Evolutionary conservation across 2,797 vertebrate species (phyloP).

Genomic region (Tenualosa thibaudeaui): DNA sequence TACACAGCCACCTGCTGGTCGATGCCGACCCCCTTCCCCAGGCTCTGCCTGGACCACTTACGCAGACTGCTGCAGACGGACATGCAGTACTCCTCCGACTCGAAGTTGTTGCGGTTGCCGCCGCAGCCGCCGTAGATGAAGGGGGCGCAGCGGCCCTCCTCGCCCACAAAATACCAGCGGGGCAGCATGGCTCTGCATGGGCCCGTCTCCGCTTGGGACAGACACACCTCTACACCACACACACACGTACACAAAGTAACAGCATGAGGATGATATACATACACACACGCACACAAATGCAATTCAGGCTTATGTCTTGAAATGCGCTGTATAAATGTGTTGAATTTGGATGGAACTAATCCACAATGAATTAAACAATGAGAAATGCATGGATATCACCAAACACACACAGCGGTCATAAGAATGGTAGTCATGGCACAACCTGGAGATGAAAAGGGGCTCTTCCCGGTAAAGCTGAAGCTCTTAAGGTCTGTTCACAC

Average conservation of each 20-base stretch:
- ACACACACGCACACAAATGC: background rate
- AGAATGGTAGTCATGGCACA: too few species aligned
- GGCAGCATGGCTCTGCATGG: slow-evolving; percentile 93
- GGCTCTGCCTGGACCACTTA: slow-evolving; percentile 79
- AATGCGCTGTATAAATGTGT: too few species aligned
- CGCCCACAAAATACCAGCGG: slow-evolving; percentile 95
- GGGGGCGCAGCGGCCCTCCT: slow-evolving; percentile 89
- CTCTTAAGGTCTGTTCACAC: too few species aligned
- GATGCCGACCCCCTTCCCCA: too few species aligned
- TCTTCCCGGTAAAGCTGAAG: background rate
- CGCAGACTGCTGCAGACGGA: slow-evolving; percentile 96
- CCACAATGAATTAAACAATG: background rate
- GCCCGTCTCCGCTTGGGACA: slow-evolving; percentile 91
- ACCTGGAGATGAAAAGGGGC: too few species aligned
- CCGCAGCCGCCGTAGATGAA: slow-evolving; percentile 99
- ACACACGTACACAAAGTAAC: background rate
- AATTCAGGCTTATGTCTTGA: too few species aligned
- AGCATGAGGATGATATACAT: background rate
- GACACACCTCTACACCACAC: slow-evolving; percentile 88
- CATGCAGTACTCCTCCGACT: slow-evolving; percentile 96
- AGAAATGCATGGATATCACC: background rate
- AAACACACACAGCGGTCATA: too few species aligned
- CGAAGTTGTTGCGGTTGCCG: slow-evolving; percentile 99
- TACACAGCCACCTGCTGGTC: slow-evolving; percentile 2
- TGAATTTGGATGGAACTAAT: too few species aligned